phyloP scores from a whole-genome alignment of 2,113 vertebrate species.

The Corythornis cristatus region DNA sequence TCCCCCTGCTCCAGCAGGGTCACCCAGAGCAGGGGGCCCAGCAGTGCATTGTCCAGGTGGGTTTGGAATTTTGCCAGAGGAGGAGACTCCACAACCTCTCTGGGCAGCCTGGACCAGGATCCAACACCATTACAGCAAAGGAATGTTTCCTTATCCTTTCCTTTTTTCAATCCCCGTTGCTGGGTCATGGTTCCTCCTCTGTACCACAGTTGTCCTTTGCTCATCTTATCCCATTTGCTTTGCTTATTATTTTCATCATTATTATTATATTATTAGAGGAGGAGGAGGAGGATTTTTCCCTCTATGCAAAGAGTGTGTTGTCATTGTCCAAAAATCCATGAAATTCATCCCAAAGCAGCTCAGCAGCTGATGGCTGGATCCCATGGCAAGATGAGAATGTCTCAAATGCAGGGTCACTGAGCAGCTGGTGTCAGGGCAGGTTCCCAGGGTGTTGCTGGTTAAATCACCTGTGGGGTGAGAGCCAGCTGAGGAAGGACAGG shows the following conservation, averaged over 20 bases:
- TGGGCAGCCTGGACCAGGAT: background rate
- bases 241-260: background rate
- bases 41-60: background rate
- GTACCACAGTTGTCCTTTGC: rapidly evolving
- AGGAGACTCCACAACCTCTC: background rate
- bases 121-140: background rate
- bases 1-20: background rate
- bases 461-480: background rate
- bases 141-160: background rate
- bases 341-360: background rate
- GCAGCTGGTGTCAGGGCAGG: background rate
- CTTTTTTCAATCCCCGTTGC: background rate
- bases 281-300: background rate
- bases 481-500: background rate
- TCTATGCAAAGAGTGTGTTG: background rate
- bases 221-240: background rate
- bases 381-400: background rate
- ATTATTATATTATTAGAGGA: too few species aligned
- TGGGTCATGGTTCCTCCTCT: background rate
- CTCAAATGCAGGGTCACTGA: background rate
- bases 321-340: background rate
- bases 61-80: background rate
- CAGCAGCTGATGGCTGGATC: background rate
- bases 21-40: background rate
- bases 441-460: background rate